Evolutionary conservation across 2,888 invertebrate species (phyloP), one percentile per base, ranked within the genome.

Genomic region (Eilema sororculum): DNA sequence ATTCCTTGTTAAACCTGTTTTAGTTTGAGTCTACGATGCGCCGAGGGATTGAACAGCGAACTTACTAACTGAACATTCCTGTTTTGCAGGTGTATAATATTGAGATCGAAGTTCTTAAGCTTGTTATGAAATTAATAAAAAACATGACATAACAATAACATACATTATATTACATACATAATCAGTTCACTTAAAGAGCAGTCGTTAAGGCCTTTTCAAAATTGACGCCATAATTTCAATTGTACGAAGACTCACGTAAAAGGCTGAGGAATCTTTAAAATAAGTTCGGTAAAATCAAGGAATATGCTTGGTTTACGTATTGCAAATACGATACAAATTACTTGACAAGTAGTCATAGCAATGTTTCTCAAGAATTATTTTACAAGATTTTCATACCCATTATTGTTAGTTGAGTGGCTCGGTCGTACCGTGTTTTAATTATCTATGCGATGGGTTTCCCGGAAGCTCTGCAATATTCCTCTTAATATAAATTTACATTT

Each of bases 401-500:
- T 72, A 69, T 67, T 68, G 71, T 67, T 66, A 73, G 71, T 61
- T 67, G 66, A 74, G 69, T 68, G 57, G 76, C 76, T 76, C 80
- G 78, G 74, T 78, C 77, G 73, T 82, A 83, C 71, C 75, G 71
- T 73, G 77, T 81, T 82, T 87, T 87, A 85, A 87, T 86, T 84
- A 84, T 79, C 75, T 74, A 69, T 73, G 76, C 67, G 68, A 74
- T 77, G 79, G 72, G 73, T 79, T 71, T 66, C 74, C 63, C 68
- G 72, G 74, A 77, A 79, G 77, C 79, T 81, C 73, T 79, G 78
- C 79, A 81, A 80, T 84, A 84, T 82, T 77, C 84, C 78, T 84
- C 75, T 78, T 85, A 76, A 84, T 85, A 85, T 86, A 86, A 87
- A 89, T 89, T 89, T 86, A 82, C 89, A 88, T 89, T 85, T 89